phyloP scores from a whole-genome alignment of 1,140 invertebrate genomes.

The Pachyrhynchus sulphureomaculatus region DNA sequence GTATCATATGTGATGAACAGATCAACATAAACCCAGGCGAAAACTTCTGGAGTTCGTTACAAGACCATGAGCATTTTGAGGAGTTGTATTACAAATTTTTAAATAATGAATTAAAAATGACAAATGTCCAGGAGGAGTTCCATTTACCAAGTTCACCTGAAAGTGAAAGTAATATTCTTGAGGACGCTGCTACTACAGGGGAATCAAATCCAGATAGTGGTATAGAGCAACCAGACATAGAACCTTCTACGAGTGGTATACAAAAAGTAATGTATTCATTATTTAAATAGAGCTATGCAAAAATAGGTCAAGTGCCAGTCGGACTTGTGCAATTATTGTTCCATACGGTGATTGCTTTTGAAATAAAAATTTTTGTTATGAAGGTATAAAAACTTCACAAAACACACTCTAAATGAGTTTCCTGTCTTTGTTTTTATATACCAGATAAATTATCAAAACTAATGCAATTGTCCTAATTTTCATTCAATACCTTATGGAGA shows the following conservation, averaged over 20 bases:
- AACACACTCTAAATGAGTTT: too few species aligned
- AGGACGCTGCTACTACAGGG: background rate
- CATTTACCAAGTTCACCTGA: background rate
- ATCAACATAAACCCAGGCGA: slow-evolving; percentile 22
- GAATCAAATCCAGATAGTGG: slow-evolving; percentile 22
- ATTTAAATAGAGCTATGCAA: background rate
- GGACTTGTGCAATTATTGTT: too few species aligned
- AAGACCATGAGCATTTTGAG: slow-evolving; percentile 40
- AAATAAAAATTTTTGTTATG: background rate
- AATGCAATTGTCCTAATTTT: too few species aligned
- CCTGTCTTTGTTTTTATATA: too few species aligned
- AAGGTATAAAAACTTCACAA: too few species aligned
- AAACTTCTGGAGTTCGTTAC: slow-evolving; percentile 33
- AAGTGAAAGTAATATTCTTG: background rate
- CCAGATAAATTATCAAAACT: too few species aligned
- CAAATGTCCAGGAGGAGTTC: slow-evolving; percentile 1
- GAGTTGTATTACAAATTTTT: slow-evolving; percentile 25
- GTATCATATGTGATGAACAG: slow-evolving; percentile 30
- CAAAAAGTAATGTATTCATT: background rate
- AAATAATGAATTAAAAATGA: slow-evolving; percentile 11
- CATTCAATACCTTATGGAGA: too few species aligned
- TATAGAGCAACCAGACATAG: slow-evolving; percentile 17
- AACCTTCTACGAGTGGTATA: background rate
- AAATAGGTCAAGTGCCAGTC: too few species aligned
- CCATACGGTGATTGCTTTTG: too few species aligned